phyloP scores from a whole-genome alignment of 1,140 invertebrate species.

The Coptotermes formosanus region DNA sequence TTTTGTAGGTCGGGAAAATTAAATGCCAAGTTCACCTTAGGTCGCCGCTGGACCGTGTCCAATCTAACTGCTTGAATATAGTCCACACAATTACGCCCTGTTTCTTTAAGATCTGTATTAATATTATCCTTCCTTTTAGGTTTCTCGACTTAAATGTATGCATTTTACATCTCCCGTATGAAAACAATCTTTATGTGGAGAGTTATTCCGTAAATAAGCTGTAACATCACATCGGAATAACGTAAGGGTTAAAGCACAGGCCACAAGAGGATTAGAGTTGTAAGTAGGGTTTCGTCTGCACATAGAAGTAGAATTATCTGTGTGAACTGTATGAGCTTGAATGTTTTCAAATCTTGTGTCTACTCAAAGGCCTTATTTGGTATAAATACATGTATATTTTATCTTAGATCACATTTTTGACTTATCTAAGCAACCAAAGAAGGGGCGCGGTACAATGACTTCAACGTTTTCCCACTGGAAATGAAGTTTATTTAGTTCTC shows the following conservation, averaged over 20 bases:
- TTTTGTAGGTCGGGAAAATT: background rate
- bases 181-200: too few relatives aligned
- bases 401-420: background rate
- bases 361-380: background rate
- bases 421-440: background rate
- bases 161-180: too few relatives aligned
- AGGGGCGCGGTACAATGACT: background rate
- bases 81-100: background rate
- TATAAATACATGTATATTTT: background rate
- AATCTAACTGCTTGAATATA: background rate
- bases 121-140: background rate
- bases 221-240: too few relatives aligned
- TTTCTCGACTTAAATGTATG: background rate
- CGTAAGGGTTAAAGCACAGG: background rate
- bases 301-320: background rate
- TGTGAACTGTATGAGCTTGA: background rate
- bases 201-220: too few relatives aligned
- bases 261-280: background rate
- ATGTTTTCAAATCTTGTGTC: background rate
- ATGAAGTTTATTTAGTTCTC: constrained; percentile 17
- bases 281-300: background rate
- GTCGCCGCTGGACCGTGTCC: background rate
- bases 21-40: background rate
- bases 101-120: background rate
- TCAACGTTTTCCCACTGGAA: background rate